Evolutionary conservation across 2,888 invertebrate genomes (phyloP).

Genomic region (Himalopsyche japonica): DNA sequence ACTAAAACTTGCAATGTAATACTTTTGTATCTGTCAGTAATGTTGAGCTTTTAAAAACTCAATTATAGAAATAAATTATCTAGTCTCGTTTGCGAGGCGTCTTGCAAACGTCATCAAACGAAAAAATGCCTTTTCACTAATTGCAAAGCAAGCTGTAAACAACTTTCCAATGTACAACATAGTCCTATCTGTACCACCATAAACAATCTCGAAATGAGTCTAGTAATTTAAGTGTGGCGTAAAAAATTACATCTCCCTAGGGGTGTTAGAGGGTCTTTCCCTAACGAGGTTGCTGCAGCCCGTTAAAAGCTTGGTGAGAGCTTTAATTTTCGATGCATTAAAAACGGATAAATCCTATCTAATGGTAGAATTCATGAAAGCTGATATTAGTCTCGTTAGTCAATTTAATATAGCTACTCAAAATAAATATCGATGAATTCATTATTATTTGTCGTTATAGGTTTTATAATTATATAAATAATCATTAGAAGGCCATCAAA

Average conservation of each 20-base stretch:
- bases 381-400: neutral
- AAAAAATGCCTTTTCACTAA: neutral
- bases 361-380: neutral
- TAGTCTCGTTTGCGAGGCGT: neutral
- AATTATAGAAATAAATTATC: too few relatives aligned
- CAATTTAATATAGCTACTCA: too few relatives aligned
- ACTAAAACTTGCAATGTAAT: too few relatives aligned
- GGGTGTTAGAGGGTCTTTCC: neutral
- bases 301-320: slow-evolving; percentile 1
- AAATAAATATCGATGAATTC: too few relatives aligned
- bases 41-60: too few relatives aligned
- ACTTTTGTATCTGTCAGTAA: too few relatives aligned
- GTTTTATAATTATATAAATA: too few relatives aligned
- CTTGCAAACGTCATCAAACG: neutral
- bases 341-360: slow-evolving; percentile 24
- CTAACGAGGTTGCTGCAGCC: neutral
- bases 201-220: neutral
- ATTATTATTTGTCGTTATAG: too few relatives aligned
- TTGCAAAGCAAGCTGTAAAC: neutral
- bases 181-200: neutral
- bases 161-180: neutral
- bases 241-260: neutral
- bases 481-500: too few relatives aligned
- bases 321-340: slow-evolving; percentile 21
- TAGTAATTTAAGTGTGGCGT: neutral